Conservation (phyloP, 2,113 vertebrate species). For the Nothocercus julius region DNA sequence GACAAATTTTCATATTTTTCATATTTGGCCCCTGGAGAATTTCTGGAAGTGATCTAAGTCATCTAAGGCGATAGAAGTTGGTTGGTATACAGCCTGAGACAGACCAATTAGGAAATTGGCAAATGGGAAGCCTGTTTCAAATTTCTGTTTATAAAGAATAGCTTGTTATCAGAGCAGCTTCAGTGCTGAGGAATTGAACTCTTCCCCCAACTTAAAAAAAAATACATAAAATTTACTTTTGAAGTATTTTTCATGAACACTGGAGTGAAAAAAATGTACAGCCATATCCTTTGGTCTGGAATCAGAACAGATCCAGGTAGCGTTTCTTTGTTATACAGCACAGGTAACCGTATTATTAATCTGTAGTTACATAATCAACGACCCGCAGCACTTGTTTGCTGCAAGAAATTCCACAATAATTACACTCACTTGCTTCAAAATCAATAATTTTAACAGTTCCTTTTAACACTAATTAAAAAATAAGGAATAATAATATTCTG, state of each 20-base stretch:
- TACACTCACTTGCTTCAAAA: neutral
- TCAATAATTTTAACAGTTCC: neutral
- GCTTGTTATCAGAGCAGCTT: neutral
- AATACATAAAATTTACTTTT: neutral
- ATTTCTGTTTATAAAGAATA: neutral
- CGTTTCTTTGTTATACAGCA: neutral
- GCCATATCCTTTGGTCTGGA: neutral
- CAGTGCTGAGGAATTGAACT: neutral
- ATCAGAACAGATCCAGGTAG: neutral
- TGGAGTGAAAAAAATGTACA: neutral
- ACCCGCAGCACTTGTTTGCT: neutral
- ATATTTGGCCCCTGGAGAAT: neutral
- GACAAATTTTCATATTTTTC: neutral
- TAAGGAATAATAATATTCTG: neutral
- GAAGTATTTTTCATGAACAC: neutral
- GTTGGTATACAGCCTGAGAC: neutral
- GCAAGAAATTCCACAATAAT: neutral
- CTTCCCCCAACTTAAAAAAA: neutral
- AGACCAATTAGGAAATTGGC: neutral
- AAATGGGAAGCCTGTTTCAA: neutral
- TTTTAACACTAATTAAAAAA: conserved; percentile 1
- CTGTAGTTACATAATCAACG: neutral
- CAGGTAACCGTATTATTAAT: neutral
- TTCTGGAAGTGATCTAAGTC: neutral
- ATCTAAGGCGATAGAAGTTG: neutral